Evolutionary conservation across 2,113 vertebrate genomes (phyloP).

Genomic region (Apteryx mantelli): DNA sequence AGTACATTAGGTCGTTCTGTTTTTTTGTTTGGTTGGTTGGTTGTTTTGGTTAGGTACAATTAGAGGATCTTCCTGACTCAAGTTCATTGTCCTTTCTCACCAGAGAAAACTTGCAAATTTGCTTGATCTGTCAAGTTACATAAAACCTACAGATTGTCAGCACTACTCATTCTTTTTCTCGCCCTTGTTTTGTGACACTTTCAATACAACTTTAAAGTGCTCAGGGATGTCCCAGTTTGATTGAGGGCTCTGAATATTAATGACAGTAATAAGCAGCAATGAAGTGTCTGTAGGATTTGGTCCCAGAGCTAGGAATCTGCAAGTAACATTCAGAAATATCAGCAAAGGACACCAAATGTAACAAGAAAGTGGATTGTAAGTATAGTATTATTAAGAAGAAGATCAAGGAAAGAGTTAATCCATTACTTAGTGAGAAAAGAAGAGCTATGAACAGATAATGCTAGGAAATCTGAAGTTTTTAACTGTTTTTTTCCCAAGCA

Average conservation of each 20-base stretch:
- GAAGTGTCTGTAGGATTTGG: neutral
- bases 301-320: neutral
- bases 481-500: neutral
- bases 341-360: neutral
- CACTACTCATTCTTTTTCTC: neutral
- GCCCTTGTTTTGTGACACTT: neutral
- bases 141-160: neutral
- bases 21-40: neutral
- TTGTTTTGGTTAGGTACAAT: neutral
- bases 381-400: neutral
- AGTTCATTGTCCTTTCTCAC: neutral
- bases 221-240: too few species aligned
- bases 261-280: neutral
- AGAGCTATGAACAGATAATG: neutral
- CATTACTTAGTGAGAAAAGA: neutral
- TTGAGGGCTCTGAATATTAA: neutral
- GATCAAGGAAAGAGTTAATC: neutral
- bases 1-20: neutral
- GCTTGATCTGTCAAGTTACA: neutral
- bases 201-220: neutral
- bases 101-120: neutral
- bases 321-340: neutral
- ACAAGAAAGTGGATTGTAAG: neutral
- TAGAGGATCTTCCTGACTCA: neutral
- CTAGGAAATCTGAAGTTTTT: neutral